Evolutionary conservation across 2,888 invertebrate species (phyloP).

Genomic region (Endomychus coccineus): DNA sequence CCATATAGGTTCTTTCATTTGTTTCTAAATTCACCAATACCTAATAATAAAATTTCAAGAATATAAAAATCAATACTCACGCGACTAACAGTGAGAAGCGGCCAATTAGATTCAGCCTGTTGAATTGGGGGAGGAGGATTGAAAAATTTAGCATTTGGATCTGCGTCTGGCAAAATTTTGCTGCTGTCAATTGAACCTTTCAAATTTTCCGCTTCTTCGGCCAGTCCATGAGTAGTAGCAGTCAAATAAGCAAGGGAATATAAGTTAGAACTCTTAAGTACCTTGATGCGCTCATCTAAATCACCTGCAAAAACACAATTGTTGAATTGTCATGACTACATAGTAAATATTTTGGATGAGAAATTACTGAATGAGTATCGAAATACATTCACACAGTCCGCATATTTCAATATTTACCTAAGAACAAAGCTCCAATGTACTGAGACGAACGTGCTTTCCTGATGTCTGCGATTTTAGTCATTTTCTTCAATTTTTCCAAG

Average conservation of each 20-base stretch:
- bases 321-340: conserved; percentile 1
- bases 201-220: conserved; percentile 69
- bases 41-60: too few relatives aligned
- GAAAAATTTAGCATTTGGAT: conserved; percentile 67
- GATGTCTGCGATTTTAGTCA: conserved; percentile 99
- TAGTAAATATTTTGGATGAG: background rate
- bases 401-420: conserved; percentile 46
- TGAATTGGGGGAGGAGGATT: conserved; percentile 85
- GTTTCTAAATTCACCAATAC: too few relatives aligned
- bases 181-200: conserved; percentile 53
- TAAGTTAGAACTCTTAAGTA: conserved; percentile 70
- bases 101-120: conserved; percentile 96
- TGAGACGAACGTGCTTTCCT: conserved; percentile 95
- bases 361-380: background rate
- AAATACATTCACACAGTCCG: background rate
- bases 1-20: too few relatives aligned
- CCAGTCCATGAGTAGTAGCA: conserved; percentile 84
- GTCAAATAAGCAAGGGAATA: conserved; percentile 85
- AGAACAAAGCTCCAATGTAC: conserved; percentile 86
- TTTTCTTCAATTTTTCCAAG: conserved; percentile 91
- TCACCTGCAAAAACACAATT: conserved; percentile 55
- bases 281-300: conserved; percentile 77
- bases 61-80: too few relatives aligned
- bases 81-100: conserved; percentile 83
- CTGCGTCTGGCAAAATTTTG: conserved; percentile 57